Conservation (phyloP, 2,888 invertebrate genomes). For the Marronus borbonicus region DNA sequence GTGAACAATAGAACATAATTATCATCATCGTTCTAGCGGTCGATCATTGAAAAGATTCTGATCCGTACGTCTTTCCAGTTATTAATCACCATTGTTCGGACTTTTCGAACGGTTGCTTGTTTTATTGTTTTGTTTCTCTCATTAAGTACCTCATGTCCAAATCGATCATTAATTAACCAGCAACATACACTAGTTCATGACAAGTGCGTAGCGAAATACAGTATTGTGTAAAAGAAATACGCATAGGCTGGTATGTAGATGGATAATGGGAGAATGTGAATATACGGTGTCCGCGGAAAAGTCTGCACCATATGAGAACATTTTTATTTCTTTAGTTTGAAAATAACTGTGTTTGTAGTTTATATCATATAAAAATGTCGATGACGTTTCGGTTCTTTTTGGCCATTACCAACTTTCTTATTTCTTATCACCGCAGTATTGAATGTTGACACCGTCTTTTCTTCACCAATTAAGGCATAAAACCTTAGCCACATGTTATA, state of each 20-base stretch:
- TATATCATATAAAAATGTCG: no score
- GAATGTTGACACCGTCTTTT: no score
- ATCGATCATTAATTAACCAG: slow-evolving; percentile 20
- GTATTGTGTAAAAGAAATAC: neutral
- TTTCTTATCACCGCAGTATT: no score
- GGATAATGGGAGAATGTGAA: no score
- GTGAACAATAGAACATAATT: slow-evolving; percentile 38
- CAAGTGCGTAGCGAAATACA: neutral
- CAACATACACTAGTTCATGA: slow-evolving; percentile 8
- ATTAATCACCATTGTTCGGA: slow-evolving; percentile 40
- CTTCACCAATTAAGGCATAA: no score
- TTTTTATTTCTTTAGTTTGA: no score
- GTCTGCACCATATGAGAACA: no score
- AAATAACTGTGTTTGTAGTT: no score
- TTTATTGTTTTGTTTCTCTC: slow-evolving; percentile 6
- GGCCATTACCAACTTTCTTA: no score
- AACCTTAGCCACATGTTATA: no score
- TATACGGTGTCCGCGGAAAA: no score
- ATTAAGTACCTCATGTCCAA: neutral
- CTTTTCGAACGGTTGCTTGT: slow-evolving; percentile 30
- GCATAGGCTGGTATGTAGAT: neutral
- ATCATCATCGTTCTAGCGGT: slow-evolving; percentile 4
- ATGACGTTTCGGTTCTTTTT: no score
- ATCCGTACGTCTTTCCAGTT: slow-evolving; percentile 27
- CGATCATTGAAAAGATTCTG: slow-evolving; percentile 26